A percentile compares a stretch with the other conserved stretches of the same genome.
phyloP scores from a whole-genome alignment of 1,140 invertebrate species.

The Drosophila rhopaloa region DNA sequence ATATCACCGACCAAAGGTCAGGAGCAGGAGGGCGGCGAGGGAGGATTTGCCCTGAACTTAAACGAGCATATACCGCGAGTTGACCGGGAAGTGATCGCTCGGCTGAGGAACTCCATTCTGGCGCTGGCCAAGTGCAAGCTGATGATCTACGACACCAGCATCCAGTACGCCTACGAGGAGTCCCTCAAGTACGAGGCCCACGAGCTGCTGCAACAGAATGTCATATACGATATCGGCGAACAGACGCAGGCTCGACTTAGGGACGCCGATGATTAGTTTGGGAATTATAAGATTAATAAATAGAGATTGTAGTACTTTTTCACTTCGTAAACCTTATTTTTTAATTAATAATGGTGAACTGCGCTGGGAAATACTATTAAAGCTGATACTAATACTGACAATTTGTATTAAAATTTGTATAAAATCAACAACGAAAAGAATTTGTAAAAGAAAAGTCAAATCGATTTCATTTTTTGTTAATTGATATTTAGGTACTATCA shows the following conservation, averaged over 20 bases:
- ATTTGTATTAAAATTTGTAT: too few relatives aligned
- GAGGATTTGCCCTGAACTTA: constrained; percentile 93
- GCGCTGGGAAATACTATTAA: too few relatives aligned
- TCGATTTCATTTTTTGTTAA: too few relatives aligned
- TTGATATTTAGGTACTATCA: too few relatives aligned
- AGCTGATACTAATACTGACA: too few relatives aligned
- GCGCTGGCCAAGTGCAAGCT: constrained; percentile 94
- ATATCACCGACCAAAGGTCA: constrained; percentile 90
- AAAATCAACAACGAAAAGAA: too few relatives aligned
- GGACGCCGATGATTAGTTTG: constrained; percentile 58
- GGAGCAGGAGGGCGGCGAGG: constrained; percentile 89
- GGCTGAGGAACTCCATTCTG: constrained; percentile 95
- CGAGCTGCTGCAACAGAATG: constrained; percentile 92
- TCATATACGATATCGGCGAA: constrained; percentile 91
- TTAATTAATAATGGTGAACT: too few relatives aligned
- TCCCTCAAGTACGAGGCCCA: constrained; percentile 92
- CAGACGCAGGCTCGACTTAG: constrained; percentile 88
- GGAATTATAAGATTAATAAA: constrained; percentile 18
- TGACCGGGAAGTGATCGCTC: constrained; percentile 93
- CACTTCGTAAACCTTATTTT: background rate
- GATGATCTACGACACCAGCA: constrained; percentile 96
- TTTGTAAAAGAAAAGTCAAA: too few relatives aligned
- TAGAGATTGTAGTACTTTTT: constrained; percentile 3
- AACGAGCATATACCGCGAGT: constrained; percentile 88
- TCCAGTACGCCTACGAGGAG: constrained; percentile 96